Evolutionary conservation across 2,888 invertebrate genomes (phyloP).

Genomic region (Drosophila pegasa): DNA sequence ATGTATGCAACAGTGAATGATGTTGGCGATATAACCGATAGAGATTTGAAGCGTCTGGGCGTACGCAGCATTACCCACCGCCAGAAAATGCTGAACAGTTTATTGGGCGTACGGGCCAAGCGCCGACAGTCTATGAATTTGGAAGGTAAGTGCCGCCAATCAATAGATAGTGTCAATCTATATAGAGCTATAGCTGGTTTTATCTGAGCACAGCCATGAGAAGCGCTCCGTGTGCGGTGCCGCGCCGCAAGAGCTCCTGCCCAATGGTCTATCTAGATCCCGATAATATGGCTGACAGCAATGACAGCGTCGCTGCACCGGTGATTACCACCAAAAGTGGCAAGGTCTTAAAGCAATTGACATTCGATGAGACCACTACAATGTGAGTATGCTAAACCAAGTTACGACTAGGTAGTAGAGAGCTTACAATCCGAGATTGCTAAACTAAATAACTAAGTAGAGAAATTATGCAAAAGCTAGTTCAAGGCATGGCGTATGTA

Average conservation of each 20-base stretch:
- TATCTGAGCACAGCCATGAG: conserved; percentile 41
- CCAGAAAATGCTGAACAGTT: conserved; percentile 88
- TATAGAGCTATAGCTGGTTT: conserved; percentile 11
- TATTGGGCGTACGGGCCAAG: conserved; percentile 88
- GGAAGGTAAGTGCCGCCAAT: conserved; percentile 73
- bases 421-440: conserved; percentile 68
- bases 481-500: too few species aligned
- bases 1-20: conserved; percentile 76
- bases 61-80: conserved; percentile 88
- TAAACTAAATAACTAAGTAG: background rate
- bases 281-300: conserved; percentile 41
- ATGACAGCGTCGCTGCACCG: conserved; percentile 43
- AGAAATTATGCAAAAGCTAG: background rate
- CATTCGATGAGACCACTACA: conserved; percentile 64
- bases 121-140: conserved; percentile 85
- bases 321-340: conserved; percentile 63
- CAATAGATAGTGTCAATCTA: background rate
- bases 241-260: conserved; percentile 74
- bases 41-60: conserved; percentile 87
- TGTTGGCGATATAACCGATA: conserved; percentile 83
- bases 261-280: conserved; percentile 66
- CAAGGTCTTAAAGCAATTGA: conserved; percentile 64
- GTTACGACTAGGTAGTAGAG: background rate
- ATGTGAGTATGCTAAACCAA: conserved; percentile 64
- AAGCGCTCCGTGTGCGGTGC: conserved; percentile 46